These are phyloP conservation scores for Sebastes steindachneri DNA, from an alignment of 2,797 vertebrate genomes.

Conservation along the genomic window DNA sequence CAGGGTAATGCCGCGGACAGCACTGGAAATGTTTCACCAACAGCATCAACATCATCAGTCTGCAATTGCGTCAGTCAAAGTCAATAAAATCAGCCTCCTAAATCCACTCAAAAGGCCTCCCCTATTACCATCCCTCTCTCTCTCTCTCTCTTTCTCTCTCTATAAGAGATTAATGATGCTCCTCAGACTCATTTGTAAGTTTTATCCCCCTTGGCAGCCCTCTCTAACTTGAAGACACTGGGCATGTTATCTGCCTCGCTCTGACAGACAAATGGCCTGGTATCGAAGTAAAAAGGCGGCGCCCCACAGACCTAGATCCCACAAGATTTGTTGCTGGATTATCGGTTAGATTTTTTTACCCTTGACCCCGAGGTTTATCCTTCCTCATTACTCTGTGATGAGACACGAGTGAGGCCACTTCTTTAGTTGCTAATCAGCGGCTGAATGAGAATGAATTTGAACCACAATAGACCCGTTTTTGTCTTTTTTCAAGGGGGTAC, in stretches of 20 bases:
- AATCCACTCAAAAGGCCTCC: constrained; percentile 61
- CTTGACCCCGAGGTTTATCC: not conserved
- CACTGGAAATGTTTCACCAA: constrained; percentile 54
- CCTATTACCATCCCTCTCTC: constrained; percentile 47
- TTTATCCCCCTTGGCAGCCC: constrained; percentile 52
- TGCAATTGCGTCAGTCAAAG: constrained; percentile 43
- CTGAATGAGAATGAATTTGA: not conserved
- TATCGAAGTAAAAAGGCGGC: constrained; percentile 6
- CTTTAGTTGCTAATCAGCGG: not conserved
- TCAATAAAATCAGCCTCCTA: constrained; percentile 68
- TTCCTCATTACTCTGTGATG: not conserved
- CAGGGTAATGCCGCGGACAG: constrained; percentile 11
- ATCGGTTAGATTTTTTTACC: constrained; percentile 18
- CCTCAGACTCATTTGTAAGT: constrained; percentile 52
- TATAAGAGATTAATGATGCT: constrained; percentile 64
- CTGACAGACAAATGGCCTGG: constrained; percentile 43
- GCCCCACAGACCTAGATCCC: constrained; percentile 5
- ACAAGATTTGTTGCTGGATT: constrained; percentile 36
- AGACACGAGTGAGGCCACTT: not conserved
- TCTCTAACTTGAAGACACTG: constrained; percentile 44
- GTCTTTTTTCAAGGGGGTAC: too few species aligned
- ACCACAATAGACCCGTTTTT: too few species aligned
- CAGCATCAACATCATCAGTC: constrained; percentile 54
- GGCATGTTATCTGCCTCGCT: constrained; percentile 30
- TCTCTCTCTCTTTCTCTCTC: constrained; percentile 41